Evolutionary conservation across 1,140 invertebrate species (phyloP).

Genomic region (Lepidurus packardi): DNA sequence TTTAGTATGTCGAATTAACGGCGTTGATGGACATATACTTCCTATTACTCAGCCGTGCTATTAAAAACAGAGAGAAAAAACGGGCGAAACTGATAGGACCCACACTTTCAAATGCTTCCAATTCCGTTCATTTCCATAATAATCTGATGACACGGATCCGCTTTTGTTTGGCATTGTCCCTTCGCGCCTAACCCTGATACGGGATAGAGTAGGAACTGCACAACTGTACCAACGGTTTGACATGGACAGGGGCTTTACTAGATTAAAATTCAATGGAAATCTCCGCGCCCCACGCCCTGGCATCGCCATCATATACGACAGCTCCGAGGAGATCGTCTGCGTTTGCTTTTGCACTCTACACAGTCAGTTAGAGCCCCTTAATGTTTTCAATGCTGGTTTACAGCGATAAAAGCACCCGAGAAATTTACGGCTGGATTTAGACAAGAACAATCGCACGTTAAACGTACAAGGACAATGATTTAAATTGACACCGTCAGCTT

Average conservation of each 20-base stretch:
- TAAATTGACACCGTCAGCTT: background rate
- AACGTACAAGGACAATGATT: background rate
- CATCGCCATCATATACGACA: background rate
- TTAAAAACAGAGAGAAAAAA: background rate
- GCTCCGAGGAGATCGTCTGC: no score
- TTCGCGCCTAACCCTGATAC: background rate
- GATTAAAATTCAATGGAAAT: conserved; percentile 22
- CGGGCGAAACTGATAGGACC: background rate
- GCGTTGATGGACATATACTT: background rate
- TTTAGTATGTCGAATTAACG: background rate
- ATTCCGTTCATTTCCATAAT: conserved; percentile 16
- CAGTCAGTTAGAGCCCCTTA: background rate
- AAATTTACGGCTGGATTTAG: background rate
- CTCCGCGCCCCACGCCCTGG: background rate
- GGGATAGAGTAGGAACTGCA: background rate
- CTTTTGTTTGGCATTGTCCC: background rate
- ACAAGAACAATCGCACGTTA: background rate
- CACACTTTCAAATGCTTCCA: background rate
- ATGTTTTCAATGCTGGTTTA: background rate
- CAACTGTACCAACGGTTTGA: background rate
- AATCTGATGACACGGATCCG: background rate
- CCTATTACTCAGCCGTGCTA: background rate
- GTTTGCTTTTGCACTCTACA: background rate
- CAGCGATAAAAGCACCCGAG: background rate
- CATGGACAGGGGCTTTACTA: background rate